phyloP scores from a whole-genome alignment of 92 coral and sea anemone species.

The Porites rus region DNA sequence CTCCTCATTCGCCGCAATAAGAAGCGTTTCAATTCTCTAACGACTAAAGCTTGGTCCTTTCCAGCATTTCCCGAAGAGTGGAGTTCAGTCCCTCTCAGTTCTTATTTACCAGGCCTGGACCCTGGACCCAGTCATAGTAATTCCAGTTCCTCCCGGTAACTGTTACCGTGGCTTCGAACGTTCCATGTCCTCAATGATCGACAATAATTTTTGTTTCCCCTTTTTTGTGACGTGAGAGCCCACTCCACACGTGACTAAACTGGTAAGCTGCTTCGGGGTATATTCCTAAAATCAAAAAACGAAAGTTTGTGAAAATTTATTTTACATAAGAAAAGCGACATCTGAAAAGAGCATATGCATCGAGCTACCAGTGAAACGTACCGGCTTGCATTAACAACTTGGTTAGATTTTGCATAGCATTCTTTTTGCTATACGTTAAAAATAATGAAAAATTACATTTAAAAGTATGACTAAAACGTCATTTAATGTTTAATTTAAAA shows the following conservation, averaged over 20 bases:
- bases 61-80: neutral
- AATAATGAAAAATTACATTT: too few species aligned
- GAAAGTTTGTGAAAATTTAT: neutral
- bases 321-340: too few species aligned
- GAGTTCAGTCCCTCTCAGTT: neutral
- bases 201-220: conserved; percentile 90
- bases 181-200: conserved; percentile 91
- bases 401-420: too few species aligned
- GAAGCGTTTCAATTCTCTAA: too few species aligned
- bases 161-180: conserved; percentile 80
- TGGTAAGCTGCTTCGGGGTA: conserved; percentile 92
- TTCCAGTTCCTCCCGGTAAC: neutral
- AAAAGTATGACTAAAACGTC: too few species aligned
- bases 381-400: too few species aligned
- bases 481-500: too few species aligned
- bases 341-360: neutral
- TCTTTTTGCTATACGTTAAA: too few species aligned
- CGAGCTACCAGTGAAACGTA: too few species aligned
- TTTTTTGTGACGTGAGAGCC: conserved; percentile 99
- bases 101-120: neutral
- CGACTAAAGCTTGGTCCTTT: neutral
- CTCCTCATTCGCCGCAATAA: too few species aligned
- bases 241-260: conserved; percentile 94
- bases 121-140: neutral
- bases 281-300: conserved; percentile 73